These are phyloP conservation scores for Phrynocephalus guinanensis DNA, from an alignment of 2,797 vertebrate genomes.

Conservation along the genomic window DNA sequence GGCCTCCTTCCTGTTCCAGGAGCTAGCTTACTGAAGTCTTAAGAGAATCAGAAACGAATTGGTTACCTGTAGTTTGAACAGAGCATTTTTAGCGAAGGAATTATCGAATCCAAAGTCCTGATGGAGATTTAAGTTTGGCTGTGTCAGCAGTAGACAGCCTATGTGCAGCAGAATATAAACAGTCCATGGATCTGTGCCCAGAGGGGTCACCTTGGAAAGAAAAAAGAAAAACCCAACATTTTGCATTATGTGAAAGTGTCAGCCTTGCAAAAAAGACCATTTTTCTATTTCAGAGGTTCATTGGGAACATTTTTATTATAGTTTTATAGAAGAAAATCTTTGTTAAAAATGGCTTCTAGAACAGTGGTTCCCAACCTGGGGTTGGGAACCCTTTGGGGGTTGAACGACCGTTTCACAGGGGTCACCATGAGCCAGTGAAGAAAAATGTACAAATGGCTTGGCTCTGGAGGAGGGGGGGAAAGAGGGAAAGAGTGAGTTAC, in stretches of 20 bases:
- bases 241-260: slow-evolving; percentile 35
- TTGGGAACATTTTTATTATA: slow-evolving; percentile 8
- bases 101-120: slow-evolving; percentile 41
- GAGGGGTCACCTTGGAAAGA: slow-evolving; percentile 56
- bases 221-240: slow-evolving; percentile 14
- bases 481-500: too few relatives aligned
- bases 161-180: slow-evolving; percentile 48
- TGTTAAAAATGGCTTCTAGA: too few relatives aligned
- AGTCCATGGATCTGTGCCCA: slow-evolving; percentile 39
- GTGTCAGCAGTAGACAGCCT: slow-evolving; percentile 37
- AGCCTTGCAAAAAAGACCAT: slow-evolving; percentile 19
- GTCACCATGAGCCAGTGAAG: too few relatives aligned
- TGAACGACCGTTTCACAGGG: too few relatives aligned
- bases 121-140: slow-evolving; percentile 48
- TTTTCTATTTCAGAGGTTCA: slow-evolving; percentile 41
- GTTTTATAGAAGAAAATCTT: not conserved
- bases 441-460: too few relatives aligned
- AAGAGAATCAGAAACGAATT: not conserved
- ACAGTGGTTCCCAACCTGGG: too few relatives aligned
- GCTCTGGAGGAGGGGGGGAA: too few relatives aligned
- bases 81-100: not conserved
- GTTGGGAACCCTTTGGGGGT: too few relatives aligned
- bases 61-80: not conserved
- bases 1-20: not conserved
- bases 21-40: not conserved